These are phyloP conservation scores for Coleophora deauratella DNA, from an alignment of 2,888 invertebrate genomes.

Conservation along the genomic window DNA sequence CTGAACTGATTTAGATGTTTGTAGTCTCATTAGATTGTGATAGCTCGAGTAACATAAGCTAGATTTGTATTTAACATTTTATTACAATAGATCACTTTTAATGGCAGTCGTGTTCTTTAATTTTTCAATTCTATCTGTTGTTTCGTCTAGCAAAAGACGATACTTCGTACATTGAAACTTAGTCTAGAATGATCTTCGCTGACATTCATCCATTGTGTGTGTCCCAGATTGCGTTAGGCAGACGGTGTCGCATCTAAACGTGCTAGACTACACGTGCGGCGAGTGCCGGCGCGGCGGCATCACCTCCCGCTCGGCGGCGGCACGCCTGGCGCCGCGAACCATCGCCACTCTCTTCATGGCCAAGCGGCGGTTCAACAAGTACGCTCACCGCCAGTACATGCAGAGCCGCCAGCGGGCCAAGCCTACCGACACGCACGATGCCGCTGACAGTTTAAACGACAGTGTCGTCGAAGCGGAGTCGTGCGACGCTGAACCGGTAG, in stretches of 20 bases:
- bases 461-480: constrained; percentile 7
- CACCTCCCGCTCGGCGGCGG: constrained; percentile 66
- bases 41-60: too few relatives aligned
- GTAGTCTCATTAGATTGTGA: too few relatives aligned
- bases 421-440: constrained; percentile 8
- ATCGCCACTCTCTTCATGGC: constrained; percentile 71
- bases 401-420: constrained; percentile 28
- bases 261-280: constrained; percentile 69
- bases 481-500: constrained; percentile 14
- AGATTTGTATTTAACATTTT: too few relatives aligned
- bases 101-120: too few relatives aligned
- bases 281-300: constrained; percentile 68
- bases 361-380: constrained; percentile 71
- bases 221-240: constrained; percentile 64
- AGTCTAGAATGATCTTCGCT: too few relatives aligned
- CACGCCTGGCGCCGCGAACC: constrained; percentile 62
- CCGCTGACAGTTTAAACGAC: constrained; percentile 12
- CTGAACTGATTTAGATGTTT: too few relatives aligned
- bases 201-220: too few relatives aligned
- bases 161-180: too few relatives aligned
- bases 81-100: too few relatives aligned
- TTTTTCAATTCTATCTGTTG: too few relatives aligned
- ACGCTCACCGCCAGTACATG: constrained; percentile 67
- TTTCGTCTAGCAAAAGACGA: too few relatives aligned
- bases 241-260: constrained; percentile 48